Base-by-base conservation (phyloP, 2,113 vertebrate genomes). In the Xenopus tropicalis region DNA sequence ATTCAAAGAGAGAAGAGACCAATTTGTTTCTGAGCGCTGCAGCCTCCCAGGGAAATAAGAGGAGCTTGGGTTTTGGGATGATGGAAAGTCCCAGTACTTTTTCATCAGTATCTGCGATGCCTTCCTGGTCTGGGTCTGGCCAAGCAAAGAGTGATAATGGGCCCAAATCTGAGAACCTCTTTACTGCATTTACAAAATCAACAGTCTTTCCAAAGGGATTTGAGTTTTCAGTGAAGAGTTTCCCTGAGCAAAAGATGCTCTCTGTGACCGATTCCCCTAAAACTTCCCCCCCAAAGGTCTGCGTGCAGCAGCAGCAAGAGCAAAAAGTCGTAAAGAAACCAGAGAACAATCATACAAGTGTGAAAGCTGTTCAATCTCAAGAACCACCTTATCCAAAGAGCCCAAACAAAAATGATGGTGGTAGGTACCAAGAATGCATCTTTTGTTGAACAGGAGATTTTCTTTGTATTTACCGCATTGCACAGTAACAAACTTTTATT, bases 201-300 rank as follows among this genome's bases (percentile, higher is more conserved):
- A 58, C 72, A 73, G 85, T 81, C 64, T 84, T 85, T 77, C 51
- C 78, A 3, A 84, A 82, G 75, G 73, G 73, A 46, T 76, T 76
- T 76, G 73, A 76, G 59, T 76, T 76, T 69, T 69, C 73, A 2
- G 73, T 69, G 66, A 86, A 88, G 11, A 82, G 79, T 14, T 1
- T 72, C 58, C 73, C 84, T 42, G 73, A 68, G 16, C 61, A 75
- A 12, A 69, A 69, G 25, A 63, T 66, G 16, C 22, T 76, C 14
- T 54, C 66, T 9, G 73, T 76, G 46, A 69, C 48, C 0, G 73
- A 76, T 54, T 62, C 73, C 4, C 58, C 73, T 4, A 48, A 23
- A n/a, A 14, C n/a, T 48, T 19, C 19, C 1, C 11, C 29, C 19
- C 16, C 52, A 54, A 54, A 20, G 52, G n/a, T 19, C 11, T 23